Evolutionary conservation across 2,113 vertebrate genomes (phyloP).

Genomic region (Sula dactylatra): DNA sequence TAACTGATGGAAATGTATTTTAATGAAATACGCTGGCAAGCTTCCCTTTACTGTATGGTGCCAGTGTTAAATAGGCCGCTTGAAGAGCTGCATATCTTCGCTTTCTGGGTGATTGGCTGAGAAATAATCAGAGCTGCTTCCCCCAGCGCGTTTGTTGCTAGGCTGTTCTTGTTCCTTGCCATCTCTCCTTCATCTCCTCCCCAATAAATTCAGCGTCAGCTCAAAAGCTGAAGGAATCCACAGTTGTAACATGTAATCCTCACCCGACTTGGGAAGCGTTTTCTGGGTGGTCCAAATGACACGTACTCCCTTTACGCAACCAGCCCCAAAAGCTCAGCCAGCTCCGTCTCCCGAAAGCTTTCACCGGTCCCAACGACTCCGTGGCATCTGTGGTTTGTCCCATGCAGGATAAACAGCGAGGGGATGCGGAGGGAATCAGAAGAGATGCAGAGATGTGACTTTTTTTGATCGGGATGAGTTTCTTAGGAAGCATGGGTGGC

Average conservation of each 20-base stretch:
- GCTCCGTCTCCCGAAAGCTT: background rate
- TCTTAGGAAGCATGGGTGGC: background rate
- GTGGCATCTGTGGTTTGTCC: background rate
- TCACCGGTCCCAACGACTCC: background rate
- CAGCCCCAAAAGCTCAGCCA: background rate
- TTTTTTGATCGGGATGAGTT: background rate
- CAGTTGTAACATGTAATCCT: background rate
- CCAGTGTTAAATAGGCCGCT: constrained; percentile 20
- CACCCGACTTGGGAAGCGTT: background rate
- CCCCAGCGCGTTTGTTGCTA: background rate
- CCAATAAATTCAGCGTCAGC: background rate
- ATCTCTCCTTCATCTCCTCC: constrained; percentile 13
- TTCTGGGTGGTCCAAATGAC: constrained; percentile 14
- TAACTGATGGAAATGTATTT: constrained; percentile 45
- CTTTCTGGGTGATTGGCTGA: background rate
- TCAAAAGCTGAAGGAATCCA: constrained; percentile 13
- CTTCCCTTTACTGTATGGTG: background rate
- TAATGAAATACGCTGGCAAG: constrained; percentile 44
- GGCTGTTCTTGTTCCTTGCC: constrained; percentile 1
- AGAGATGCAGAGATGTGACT: background rate
- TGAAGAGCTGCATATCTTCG: background rate
- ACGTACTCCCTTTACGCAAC: background rate
- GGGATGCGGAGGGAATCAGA: background rate
- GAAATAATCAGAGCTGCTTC: background rate
- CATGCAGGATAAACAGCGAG: rapidly evolving